Base-by-base conservation (phyloP, 1,140 invertebrate species). In the Orius laevigatus region DNA sequence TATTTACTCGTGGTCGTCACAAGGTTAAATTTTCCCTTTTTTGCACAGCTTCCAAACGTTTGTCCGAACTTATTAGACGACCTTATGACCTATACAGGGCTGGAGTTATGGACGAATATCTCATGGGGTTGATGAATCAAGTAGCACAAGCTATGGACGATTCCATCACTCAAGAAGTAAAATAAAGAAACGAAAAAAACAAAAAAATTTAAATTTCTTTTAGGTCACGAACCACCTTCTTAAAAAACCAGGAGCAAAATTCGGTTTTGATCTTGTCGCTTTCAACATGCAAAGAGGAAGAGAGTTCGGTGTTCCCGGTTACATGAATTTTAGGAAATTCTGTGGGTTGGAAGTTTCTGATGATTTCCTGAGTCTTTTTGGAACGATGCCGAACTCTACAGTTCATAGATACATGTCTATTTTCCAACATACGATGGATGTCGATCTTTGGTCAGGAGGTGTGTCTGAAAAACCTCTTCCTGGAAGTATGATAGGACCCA, bases 71-170 rank as follows among this genome's bases (percentile, higher is more conserved):
- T 25, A 84, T 93, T 52, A 73, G 86, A 55, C 76, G 87, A 57
- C 89, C 89, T 0, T 92, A 84, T 58, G 86, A 92, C 62, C 65
- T 94, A 39, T 94, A 92, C 63, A 73, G 86, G 57, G 84, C 86
- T 38, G 89, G 89, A 32, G 81, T 90, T 18, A 67, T 91, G 5
- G 89, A 94, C 59, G 84, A 90, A 63, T 93, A 91, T 60, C 75
- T 92, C 11, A 86, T 93, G 82, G 88, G 88, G 31, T 63, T 93
- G 39, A 83, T 88, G 78, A 93, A 94, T 64, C 88, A 94, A 70
- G 84, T 92, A 18, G 86, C 88, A 9, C 87, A 92, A 65, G 86
- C 88, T 59, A 91, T 92, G 85, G 89, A 94, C 58, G 85, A 91
- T 60, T 86, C 86, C 0, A 84, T 94, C 49, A 91, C 88, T 0